Evolutionary conservation across 2,888 invertebrate species (phyloP).

Genomic region (Monopis laevigella): DNA sequence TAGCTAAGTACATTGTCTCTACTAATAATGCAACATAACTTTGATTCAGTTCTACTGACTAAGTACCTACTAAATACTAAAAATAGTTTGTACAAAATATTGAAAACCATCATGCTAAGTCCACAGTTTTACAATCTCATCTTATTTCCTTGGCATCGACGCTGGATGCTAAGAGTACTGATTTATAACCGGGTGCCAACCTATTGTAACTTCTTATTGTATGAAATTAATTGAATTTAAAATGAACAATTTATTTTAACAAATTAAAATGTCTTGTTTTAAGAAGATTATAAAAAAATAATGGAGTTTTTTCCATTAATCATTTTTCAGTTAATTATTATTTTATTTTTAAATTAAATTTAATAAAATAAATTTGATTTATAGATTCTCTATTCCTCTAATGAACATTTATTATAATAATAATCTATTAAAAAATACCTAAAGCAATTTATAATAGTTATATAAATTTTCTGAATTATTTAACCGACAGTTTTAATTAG

Average conservation of each 20-base stretch:
- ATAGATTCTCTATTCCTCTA: neutral
- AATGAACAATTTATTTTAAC: too few relatives aligned
- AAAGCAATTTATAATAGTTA: neutral
- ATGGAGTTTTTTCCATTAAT: neutral
- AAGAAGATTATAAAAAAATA: neutral
- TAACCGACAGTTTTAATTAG: neutral
- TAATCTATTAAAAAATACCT: neutral
- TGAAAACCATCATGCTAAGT: conserved; percentile 3
- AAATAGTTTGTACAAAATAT: too few relatives aligned
- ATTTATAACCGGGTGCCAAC: conserved; percentile 53
- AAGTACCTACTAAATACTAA: too few relatives aligned
- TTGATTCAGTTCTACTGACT: too few relatives aligned
- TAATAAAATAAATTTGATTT: neutral
- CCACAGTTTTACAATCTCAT: conserved; percentile 36
- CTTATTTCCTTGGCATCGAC: conserved; percentile 64
- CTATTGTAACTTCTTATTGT: conserved; percentile 59
- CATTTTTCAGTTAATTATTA: too few relatives aligned
- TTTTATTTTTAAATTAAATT: too few relatives aligned
- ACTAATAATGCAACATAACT: too few relatives aligned
- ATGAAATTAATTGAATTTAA: conserved; percentile 36
- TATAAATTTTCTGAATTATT: neutral
- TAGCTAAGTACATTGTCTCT: too few relatives aligned
- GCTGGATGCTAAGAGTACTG: conserved; percentile 38
- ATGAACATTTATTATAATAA: neutral
- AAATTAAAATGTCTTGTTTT: neutral